phyloP scores from a whole-genome alignment of 2,888 invertebrate species.

The Thumatha senex region DNA sequence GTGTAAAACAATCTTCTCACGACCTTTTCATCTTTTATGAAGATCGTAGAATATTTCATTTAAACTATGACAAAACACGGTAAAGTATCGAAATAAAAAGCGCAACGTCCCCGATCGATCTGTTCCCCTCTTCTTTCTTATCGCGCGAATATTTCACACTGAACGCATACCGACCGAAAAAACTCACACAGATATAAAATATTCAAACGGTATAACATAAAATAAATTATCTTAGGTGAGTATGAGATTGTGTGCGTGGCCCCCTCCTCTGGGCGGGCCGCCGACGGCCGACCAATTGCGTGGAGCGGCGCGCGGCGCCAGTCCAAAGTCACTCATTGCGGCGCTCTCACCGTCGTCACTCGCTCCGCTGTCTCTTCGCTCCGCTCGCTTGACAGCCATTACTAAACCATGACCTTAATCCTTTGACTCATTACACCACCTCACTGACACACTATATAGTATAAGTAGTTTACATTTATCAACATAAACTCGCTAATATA shows the following conservation, averaged over 20 bases:
- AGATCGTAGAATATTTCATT: constrained; percentile 35
- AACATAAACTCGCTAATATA: background rate
- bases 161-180: constrained; percentile 82
- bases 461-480: constrained; percentile 10
- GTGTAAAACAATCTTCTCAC: no score
- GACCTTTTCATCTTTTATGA: no score
- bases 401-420: constrained; percentile 53
- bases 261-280: constrained; percentile 79
- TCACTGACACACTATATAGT: constrained; percentile 35
- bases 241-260: constrained; percentile 73
- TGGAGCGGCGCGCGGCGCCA: constrained; percentile 81
- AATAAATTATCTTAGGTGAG: constrained; percentile 84
- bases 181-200: constrained; percentile 84
- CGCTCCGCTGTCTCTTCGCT: constrained; percentile 40
- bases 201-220: constrained; percentile 84
- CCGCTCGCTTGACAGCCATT: constrained; percentile 34
- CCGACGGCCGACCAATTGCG: constrained; percentile 77
- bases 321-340: constrained; percentile 67
- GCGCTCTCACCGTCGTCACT: constrained; percentile 46
- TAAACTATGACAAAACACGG: constrained; percentile 64
- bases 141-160: constrained; percentile 83
- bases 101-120: constrained; percentile 80
- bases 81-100: constrained; percentile 73
- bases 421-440: constrained; percentile 43
- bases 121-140: constrained; percentile 83